Evolutionary conservation across 2,113 vertebrate species (phyloP).

Genomic region (Grantiella picta): DNA sequence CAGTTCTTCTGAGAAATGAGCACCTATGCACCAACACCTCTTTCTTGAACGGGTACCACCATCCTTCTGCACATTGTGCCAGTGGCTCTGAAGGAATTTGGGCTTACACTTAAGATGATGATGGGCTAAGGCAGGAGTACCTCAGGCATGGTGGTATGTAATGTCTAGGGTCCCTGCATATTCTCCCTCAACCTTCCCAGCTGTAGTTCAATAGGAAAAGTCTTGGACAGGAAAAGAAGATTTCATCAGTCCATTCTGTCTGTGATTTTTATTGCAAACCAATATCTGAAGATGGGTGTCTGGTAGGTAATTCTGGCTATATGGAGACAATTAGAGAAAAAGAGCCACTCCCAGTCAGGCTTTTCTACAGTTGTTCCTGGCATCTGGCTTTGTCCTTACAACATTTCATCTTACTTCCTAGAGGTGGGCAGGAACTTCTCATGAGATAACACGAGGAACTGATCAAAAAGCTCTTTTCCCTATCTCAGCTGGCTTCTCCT

Average conservation of each 20-base stretch:
- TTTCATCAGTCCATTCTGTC: neutral
- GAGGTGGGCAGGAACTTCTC: neutral
- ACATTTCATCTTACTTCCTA: neutral
- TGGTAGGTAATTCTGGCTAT: neutral
- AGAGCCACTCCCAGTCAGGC: neutral
- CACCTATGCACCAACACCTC: neutral
- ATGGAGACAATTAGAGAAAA: neutral
- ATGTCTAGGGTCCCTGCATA: neutral
- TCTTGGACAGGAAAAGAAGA: neutral
- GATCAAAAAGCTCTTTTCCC: neutral
- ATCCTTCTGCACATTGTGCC: neutral
- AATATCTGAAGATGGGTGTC: neutral
- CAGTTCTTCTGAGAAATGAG: neutral
- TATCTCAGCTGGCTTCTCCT: neutral
- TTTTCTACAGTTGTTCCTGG: neutral
- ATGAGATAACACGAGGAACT: neutral
- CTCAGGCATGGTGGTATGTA: neutral
- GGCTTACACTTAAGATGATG: neutral
- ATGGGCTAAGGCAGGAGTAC: neutral
- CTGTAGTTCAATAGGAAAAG: neutral
- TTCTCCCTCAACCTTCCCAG: neutral
- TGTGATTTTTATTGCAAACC: neutral
- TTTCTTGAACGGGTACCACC: neutral
- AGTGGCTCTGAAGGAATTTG: neutral
- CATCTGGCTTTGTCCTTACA: neutral